A percentile compares a stretch with the other conserved stretches of the same genome.
phyloP scores from a whole-genome alignment of 2,888 invertebrate species.

The Chymomyza fuscimana region DNA sequence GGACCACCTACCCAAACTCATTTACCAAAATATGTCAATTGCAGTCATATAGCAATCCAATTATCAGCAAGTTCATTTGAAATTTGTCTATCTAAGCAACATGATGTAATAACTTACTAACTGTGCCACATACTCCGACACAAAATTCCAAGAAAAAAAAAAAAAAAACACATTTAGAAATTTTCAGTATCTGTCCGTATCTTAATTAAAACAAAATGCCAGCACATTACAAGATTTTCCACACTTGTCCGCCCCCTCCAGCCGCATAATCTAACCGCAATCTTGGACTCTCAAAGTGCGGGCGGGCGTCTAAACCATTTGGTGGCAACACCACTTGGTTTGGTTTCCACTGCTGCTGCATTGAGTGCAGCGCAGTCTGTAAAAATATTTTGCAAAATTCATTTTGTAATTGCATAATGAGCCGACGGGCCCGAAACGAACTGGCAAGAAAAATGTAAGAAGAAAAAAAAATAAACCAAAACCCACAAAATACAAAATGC shows the following conservation, averaged over 20 bases:
- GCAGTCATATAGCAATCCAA: background rate
- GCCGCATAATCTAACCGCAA: background rate
- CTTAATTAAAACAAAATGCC: conserved; percentile 49
- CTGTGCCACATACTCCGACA: conserved; percentile 7
- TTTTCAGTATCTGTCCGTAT: background rate
- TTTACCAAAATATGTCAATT: too few species aligned
- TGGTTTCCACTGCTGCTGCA: background rate
- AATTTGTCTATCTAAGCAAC: conserved; percentile 40
- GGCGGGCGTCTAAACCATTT: conserved; percentile 23
- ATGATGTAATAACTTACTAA: conserved; percentile 49
- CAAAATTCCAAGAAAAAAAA: conserved; percentile 3
- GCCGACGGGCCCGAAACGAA: conserved; percentile 37
- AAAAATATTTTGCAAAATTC: conserved; percentile 43
- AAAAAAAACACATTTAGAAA: background rate
- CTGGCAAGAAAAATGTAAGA: conserved; percentile 4
- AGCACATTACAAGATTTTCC: conserved; percentile 27
- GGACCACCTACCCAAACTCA: too few species aligned
- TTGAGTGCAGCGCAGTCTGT: conserved; percentile 5
- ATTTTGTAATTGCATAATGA: conserved; percentile 66
- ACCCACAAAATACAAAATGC: conserved; percentile 12
- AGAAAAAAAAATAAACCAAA: conserved; percentile 12
- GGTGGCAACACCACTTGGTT: background rate
- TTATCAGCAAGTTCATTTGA: background rate
- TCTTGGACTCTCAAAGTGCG: conserved; percentile 1
- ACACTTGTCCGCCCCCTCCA: conserved; percentile 1